Conservation (phyloP, 2,888 invertebrate species). For the Empis stercorea region DNA sequence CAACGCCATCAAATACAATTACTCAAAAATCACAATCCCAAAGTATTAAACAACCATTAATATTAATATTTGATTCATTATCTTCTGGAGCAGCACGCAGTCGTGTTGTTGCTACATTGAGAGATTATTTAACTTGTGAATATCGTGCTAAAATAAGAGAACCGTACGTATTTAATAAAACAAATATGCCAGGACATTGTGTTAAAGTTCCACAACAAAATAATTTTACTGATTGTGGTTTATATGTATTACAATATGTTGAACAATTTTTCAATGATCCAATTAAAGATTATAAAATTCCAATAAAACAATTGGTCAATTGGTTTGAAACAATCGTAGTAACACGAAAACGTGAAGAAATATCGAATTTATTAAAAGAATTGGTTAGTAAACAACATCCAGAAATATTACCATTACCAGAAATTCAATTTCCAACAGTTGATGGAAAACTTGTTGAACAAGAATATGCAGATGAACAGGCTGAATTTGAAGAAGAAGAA, state of each 20-base stretch:
- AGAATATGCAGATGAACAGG: conserved; percentile 36
- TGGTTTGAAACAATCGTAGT: conserved; percentile 84
- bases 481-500: conserved; percentile 44
- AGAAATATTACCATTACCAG: conserved; percentile 52
- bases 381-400: conserved; percentile 49
- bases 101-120: conserved; percentile 74
- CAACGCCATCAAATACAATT: conserved; percentile 4
- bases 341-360: conserved; percentile 73
- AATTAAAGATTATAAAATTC: conserved; percentile 65
- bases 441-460: conserved; percentile 55
- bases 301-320: conserved; percentile 65
- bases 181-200: conserved; percentile 72
- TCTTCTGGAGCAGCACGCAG: conserved; percentile 68
- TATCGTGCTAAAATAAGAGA: conserved; percentile 57
- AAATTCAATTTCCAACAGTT: conserved; percentile 60
- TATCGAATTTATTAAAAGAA: conserved; percentile 61
- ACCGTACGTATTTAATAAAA: conserved; percentile 53
- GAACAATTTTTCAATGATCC: conserved; percentile 90
- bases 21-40: conserved; percentile 34
- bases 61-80: conserved; percentile 90
- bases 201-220: conserved; percentile 95
- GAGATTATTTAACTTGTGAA: conserved; percentile 85
- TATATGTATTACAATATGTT: conserved; percentile 90
- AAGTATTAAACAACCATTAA: conserved; percentile 52
- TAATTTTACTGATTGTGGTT: conserved; percentile 93